A percentile compares a stretch with the other conserved stretches of the same genome.
Evolutionary conservation across 2,888 invertebrate genomes (phyloP).

Genomic region (Helicoverpa assulta): DNA sequence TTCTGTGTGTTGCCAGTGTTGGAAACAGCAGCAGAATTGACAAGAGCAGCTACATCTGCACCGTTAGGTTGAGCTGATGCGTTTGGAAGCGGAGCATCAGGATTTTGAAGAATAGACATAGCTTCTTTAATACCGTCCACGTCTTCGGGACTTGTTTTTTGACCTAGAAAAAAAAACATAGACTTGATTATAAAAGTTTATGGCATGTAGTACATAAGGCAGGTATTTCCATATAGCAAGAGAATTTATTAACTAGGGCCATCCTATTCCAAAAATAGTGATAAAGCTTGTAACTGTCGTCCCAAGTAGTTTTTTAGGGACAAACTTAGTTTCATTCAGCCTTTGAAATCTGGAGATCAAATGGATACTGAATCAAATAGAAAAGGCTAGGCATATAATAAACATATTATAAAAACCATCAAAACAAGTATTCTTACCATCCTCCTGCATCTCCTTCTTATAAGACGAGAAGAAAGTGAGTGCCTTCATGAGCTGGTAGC

Average conservation of each 20-base stretch:
- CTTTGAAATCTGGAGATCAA: neutral
- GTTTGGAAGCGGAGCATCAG: constrained; percentile 69
- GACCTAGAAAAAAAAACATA: constrained; percentile 69
- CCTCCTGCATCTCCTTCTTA: constrained; percentile 91
- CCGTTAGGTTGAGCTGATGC: constrained; percentile 48
- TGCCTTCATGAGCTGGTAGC: constrained; percentile 97
- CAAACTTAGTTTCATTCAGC: neutral
- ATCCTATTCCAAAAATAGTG: no score
- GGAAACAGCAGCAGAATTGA: constrained; percentile 52
- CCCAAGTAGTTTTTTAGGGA: neutral
- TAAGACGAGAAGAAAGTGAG: constrained; percentile 96
- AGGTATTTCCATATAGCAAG: no score
- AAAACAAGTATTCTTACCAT: constrained; percentile 66
- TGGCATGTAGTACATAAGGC: no score
- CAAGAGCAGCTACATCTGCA: constrained; percentile 33
- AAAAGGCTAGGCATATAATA: neutral
- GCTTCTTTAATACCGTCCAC: constrained; percentile 85
- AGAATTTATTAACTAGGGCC: no score
- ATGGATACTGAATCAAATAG: no score
- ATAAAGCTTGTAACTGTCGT: no score
- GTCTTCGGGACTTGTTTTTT: constrained; percentile 80
- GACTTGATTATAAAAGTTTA: no score
- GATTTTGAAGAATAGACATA: constrained; percentile 83
- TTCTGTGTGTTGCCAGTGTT: constrained; percentile 41
- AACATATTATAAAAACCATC: neutral